These are phyloP conservation scores for Oscheius myriophilus DNA, from an alignment of 2,888 invertebrate species.

Conservation along the genomic window DNA sequence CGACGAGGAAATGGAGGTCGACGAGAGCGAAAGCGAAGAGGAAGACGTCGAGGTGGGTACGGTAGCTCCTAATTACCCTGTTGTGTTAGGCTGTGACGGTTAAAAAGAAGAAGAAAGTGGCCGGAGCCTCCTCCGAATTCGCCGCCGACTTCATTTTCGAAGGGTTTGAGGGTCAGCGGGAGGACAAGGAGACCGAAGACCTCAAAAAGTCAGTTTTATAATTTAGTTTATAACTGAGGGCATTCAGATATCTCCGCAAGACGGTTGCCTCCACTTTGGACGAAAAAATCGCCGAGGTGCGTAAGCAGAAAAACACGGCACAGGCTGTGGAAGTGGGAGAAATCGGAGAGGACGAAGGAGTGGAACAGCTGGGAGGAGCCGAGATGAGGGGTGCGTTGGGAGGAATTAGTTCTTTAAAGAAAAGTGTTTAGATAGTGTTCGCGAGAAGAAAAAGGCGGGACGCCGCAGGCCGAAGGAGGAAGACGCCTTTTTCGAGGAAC, in stretches of 20 bases:
- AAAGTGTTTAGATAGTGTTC: conserved; percentile 42
- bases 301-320: conserved; percentile 47
- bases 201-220: conserved; percentile 37
- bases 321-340: conserved; percentile 43
- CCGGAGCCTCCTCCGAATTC: conserved; percentile 55
- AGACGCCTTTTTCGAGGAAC: conserved; percentile 53
- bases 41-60: conserved; percentile 37
- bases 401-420: not conserved
- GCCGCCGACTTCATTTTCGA: conserved; percentile 56
- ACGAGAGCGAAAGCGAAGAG: conserved; percentile 45
- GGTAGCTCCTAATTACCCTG: not conserved
- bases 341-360: conserved; percentile 47
- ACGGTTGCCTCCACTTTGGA: conserved; percentile 58
- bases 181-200: conserved; percentile 50
- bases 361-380: conserved; percentile 56
- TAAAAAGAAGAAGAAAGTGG: conserved; percentile 58
- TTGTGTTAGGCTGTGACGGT: conserved; percentile 50
- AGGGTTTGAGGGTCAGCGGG: conserved; percentile 27
- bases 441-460: conserved; percentile 52
- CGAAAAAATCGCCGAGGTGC: conserved; percentile 63
- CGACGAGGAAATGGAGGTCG: conserved; percentile 57
- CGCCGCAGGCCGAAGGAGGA: conserved; percentile 33
- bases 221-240: too few relatives aligned
- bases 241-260: conserved; percentile 61
- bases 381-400: conserved; percentile 38